Conservation (phyloP, 2,888 invertebrate species). For the Melanostoma scalare region DNA sequence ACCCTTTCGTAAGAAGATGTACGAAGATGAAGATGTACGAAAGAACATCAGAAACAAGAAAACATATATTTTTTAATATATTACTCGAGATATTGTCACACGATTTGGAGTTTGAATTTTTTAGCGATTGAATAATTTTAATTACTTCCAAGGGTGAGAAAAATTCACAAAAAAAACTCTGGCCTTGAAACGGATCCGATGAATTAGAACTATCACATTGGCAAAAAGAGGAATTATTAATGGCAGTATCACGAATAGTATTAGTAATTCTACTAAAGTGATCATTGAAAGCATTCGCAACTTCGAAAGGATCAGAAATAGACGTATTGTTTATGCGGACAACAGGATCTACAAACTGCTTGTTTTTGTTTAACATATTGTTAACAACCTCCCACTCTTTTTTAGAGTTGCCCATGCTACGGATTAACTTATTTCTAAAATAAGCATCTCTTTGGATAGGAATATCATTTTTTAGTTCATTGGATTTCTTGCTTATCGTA, state of each 20-base stretch:
- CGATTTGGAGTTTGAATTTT: too few species aligned
- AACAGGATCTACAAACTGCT: neutral
- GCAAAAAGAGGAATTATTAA: constrained; percentile 3
- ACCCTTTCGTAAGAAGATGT: too few species aligned
- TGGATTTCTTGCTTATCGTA: too few species aligned
- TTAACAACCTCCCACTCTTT: constrained; percentile 2
- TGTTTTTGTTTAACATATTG: constrained; percentile 1
- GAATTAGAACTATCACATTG: neutral
- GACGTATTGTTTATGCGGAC: constrained; percentile 2
- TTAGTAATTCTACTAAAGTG: neutral
- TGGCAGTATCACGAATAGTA: neutral
- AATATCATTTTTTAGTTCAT: too few species aligned
- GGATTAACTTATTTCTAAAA: too few species aligned
- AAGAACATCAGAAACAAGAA: neutral
- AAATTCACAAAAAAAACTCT: too few species aligned
- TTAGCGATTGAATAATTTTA: neutral
- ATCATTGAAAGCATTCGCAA: neutral
- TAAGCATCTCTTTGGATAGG: too few species aligned
- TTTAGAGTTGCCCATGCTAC: too few species aligned
- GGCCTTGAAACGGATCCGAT: neutral
- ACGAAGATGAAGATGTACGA: too few species aligned
- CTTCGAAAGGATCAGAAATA: too few species aligned
- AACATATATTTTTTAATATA: constrained; percentile 4
- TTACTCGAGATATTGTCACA: constrained; percentile 3
- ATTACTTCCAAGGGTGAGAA: constrained; percentile 3